These are phyloP conservation scores for Cyclophora albipunctata DNA, from an alignment of 2,888 invertebrate genomes.

Conservation along the genomic window DNA sequence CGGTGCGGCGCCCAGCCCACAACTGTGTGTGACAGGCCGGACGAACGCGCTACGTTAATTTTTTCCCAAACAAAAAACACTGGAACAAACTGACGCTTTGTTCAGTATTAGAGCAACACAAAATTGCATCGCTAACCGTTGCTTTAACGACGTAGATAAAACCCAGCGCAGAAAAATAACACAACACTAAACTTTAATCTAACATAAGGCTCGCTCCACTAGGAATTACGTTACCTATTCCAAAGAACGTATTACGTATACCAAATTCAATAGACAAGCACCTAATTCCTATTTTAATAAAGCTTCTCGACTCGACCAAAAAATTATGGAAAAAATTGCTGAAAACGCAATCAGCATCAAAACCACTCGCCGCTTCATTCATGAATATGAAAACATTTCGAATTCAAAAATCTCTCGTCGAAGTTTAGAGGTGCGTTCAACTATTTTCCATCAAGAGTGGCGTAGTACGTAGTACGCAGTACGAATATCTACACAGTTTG, in stretches of 20 bases:
- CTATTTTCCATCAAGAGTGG: conserved; percentile 18
- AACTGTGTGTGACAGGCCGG: conserved; percentile 29
- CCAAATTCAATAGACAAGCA: too few species aligned
- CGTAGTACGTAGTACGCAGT: conserved; percentile 20
- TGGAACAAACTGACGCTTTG: conserved; percentile 30
- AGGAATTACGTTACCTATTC: too few species aligned
- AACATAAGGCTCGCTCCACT: neutral
- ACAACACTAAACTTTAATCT: conserved; percentile 1
- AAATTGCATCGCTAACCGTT: conserved; percentile 8
- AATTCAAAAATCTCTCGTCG: conserved; percentile 27
- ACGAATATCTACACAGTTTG: conserved; percentile 27
- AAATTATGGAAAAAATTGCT: conserved; percentile 1
- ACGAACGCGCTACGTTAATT: conserved; percentile 21
- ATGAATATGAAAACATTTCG: conserved; percentile 29
- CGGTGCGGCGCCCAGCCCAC: conserved; percentile 10
- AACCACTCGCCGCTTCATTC: conserved; percentile 22
- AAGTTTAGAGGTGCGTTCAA: conserved; percentile 18
- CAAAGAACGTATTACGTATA: too few species aligned
- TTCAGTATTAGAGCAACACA: conserved; percentile 30
- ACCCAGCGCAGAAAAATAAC: too few species aligned
- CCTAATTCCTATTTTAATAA: neutral
- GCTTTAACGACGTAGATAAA: too few species aligned
- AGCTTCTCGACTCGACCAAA: conserved; percentile 1
- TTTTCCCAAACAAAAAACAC: conserved; percentile 27
- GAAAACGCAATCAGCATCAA: conserved; percentile 19